These are phyloP conservation scores for Sceliomorpha sp. DNA, from an alignment of 2,888 invertebrate genomes.

Conservation along the genomic window DNA sequence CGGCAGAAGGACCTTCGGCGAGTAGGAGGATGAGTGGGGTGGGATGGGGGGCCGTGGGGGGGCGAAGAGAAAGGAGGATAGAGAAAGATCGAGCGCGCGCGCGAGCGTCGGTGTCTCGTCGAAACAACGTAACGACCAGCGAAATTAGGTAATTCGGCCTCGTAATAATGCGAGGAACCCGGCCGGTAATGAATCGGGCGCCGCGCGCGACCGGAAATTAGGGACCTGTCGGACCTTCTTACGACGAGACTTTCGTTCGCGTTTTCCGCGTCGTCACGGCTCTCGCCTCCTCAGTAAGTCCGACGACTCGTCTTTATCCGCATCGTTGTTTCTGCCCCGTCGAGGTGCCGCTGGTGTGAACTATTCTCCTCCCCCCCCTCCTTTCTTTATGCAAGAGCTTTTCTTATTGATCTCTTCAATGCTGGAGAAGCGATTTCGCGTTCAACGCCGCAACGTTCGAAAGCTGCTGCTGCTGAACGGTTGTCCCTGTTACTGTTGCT, in stretches of 20 bases:
- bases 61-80: too few relatives aligned
- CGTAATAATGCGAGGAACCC: constrained; percentile 76
- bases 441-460: too few relatives aligned
- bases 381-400: too few relatives aligned
- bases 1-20: constrained; percentile 78
- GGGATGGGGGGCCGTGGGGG: too few relatives aligned
- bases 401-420: too few relatives aligned
- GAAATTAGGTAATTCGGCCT: constrained; percentile 80
- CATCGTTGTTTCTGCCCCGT: constrained; percentile 30
- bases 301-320: constrained; percentile 44
- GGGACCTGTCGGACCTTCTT: constrained; percentile 68
- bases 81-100: constrained; percentile 59
- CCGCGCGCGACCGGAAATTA: constrained; percentile 67
- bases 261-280: constrained; percentile 46
- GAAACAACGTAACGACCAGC: constrained; percentile 79
- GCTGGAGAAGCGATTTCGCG: too few relatives aligned
- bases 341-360: too few relatives aligned
- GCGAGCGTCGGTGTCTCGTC: constrained; percentile 62
- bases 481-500: too few relatives aligned
- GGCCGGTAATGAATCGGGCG: constrained; percentile 76
- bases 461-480: too few relatives aligned
- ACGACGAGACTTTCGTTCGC: constrained; percentile 35
- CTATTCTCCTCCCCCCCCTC: too few relatives aligned
- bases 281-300: constrained; percentile 38
- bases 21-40: too few relatives aligned